Evolutionary conservation across 2,113 vertebrate species (phyloP).

Genomic region (Apodemus speciosus): DNA sequence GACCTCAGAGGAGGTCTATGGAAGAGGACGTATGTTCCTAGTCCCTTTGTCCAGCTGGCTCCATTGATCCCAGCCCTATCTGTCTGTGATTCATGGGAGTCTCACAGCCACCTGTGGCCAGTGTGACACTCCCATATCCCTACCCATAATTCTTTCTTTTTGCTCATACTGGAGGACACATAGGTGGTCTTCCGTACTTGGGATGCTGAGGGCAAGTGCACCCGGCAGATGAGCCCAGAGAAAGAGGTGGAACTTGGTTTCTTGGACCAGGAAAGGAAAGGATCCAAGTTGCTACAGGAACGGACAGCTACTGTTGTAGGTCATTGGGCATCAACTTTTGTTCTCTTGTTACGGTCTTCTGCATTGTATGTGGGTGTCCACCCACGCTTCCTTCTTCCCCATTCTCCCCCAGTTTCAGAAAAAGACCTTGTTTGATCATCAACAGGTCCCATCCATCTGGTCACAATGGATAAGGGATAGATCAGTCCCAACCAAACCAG

Average conservation of each 20-base stretch:
- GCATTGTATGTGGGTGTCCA: not conserved
- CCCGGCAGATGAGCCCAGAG: not conserved
- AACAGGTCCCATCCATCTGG: not conserved
- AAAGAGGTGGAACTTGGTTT: not conserved
- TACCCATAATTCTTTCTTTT: constrained; percentile 6
- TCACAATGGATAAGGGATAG: not conserved
- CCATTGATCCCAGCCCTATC: not conserved
- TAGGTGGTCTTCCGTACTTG: not conserved
- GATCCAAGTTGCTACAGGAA: not conserved
- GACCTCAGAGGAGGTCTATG: not conserved
- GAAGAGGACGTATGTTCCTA: not conserved
- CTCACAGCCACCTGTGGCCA: not conserved
- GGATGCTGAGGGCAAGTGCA: not conserved
- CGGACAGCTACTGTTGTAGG: not conserved
- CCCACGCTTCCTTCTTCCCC: not conserved
- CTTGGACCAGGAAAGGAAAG: not conserved
- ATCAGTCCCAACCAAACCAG: not conserved
- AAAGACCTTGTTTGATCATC: not conserved
- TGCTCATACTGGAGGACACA: not conserved
- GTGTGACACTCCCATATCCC: not conserved
- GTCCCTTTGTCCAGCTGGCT: not conserved
- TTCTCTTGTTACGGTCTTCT: not conserved
- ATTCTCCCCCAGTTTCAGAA: not conserved
- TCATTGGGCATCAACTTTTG: not conserved
- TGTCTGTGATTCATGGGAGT: not conserved